phyloP scores from a whole-genome alignment of 2,113 vertebrate genomes.

The Zapus hudsonius region DNA sequence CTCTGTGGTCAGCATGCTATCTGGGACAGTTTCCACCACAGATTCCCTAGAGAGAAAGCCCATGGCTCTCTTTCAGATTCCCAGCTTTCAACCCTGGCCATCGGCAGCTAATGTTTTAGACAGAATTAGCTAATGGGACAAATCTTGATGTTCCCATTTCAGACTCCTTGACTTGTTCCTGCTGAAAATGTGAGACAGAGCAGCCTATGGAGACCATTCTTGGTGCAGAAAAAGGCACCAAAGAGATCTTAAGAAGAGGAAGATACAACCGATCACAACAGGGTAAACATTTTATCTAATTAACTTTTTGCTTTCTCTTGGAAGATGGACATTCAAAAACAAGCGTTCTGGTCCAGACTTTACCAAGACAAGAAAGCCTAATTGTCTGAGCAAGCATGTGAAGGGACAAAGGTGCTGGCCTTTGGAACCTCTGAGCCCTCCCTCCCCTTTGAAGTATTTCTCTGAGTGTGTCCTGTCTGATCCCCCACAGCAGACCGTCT shows the following conservation, averaged over 20 bases:
- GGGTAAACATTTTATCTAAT: constrained; percentile 31
- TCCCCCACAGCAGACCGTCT: constrained; percentile 50
- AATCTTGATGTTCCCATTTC: neutral
- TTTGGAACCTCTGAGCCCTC: neutral
- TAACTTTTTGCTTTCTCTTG: constrained; percentile 5
- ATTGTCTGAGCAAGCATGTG: constrained; percentile 2
- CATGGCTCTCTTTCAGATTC: constrained; percentile 62
- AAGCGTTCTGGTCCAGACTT: constrained; percentile 31
- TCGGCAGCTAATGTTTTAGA: constrained; percentile 8
- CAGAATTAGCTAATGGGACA: neutral
- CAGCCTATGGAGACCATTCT: neutral
- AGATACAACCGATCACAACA: neutral
- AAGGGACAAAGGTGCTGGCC: neutral
- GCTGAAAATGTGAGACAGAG: constrained; percentile 8
- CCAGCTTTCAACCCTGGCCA: constrained; percentile 51
- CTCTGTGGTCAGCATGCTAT: constrained; percentile 75
- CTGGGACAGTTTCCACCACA: constrained; percentile 81
- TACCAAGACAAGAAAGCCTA: constrained; percentile 36
- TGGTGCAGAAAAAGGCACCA: constrained; percentile 8
- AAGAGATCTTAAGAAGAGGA: constrained; percentile 47
- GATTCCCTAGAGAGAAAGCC: constrained; percentile 74
- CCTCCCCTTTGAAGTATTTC: constrained; percentile 27
- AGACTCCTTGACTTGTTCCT: neutral
- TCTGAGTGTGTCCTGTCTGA: neutral
- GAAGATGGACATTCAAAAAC: constrained; percentile 40